Conservation (phyloP, 2,888 invertebrate genomes). For the Hyalella azteca region DNA sequence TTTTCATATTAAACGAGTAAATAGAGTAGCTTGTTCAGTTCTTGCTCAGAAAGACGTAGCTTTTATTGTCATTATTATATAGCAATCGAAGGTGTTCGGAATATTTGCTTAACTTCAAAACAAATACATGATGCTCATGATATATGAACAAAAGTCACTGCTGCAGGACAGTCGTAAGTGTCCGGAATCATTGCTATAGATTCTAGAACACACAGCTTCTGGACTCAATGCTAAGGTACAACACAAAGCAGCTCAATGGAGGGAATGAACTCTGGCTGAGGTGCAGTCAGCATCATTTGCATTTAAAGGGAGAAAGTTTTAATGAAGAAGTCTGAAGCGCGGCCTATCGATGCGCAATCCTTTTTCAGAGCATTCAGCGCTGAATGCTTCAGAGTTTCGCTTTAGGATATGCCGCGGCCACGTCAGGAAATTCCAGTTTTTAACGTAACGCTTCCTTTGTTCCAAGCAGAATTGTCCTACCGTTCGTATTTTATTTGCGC, state of each 20-base stretch:
- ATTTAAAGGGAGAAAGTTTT: not conserved
- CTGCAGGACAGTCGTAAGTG: not conserved
- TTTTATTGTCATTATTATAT: not conserved
- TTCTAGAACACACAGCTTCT: not conserved
- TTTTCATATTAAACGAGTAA: too few relatives aligned
- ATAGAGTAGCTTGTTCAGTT: too few relatives aligned
- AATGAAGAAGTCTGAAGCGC: slow-evolving; percentile 7
- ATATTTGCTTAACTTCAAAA: not conserved
- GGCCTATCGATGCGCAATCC: not conserved
- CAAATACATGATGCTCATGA: not conserved
- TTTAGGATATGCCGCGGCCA: not conserved
- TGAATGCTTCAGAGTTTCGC: not conserved
- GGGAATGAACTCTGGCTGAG: not conserved
- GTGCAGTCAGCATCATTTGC: not conserved
- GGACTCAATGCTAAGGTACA: not conserved
- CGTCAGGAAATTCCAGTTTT: too few relatives aligned
- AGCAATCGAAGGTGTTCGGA: not conserved
- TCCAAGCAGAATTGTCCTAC: too few relatives aligned
- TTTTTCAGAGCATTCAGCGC: slow-evolving; percentile 3
- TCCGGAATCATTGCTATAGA: not conserved
- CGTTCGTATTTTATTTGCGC: too few relatives aligned
- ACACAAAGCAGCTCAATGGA: not conserved
- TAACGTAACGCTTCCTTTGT: too few relatives aligned
- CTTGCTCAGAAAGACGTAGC: too few relatives aligned
- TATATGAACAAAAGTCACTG: not conserved